Evolutionary conservation across 1,140 invertebrate species (phyloP), one percentile per base, ranked within the genome.

Genomic region (Homalodisca vitripennis): DNA sequence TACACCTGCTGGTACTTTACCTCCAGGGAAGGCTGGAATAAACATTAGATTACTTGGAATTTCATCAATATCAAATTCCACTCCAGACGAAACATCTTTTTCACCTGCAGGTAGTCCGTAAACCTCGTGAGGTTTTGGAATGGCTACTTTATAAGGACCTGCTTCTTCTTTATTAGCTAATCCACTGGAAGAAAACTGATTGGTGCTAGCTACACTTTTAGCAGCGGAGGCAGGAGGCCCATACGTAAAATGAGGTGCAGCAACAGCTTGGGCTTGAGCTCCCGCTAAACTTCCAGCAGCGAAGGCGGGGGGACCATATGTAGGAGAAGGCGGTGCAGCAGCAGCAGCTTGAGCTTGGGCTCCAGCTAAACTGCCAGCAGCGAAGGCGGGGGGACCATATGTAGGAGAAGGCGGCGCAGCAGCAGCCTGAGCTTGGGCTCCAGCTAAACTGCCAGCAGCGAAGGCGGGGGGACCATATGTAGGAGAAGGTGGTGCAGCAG

Each of bases 111-210:
- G 22, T 6, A 24, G 55, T 14, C 14, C 55, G n/a, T 24, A 13
- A 6, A 24, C 55, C 14, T 22, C 10, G 6, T 13, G 55, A 27
- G 55, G 55, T 6, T 13, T 10, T 26, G 55, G 26, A 10, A 22
- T 3, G 27, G 55, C 55, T 26, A 22, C 55, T 12, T 13, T 26
- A 60, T 27, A 60, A n/a, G 14, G 13, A 6, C 26, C 26, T 2
- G 26, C 55, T 30, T 60, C 55, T 60, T 60, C 55, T 26, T 13
- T n/a, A n/a, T n/a, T n/a, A n/a, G n/a, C n/a, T n/a, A n/a, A n/a
- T n/a, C n/a, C n/a, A n/a, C n/a, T n/a, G n/a, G n/a, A n/a, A n/a
- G n/a, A n/a, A n/a, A n/a, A n/a, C n/a, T n/a, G n/a, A n/a, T n/a
- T n/a, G n/a, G n/a, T n/a, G n/a, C n/a, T n/a, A n/a, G n/a, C n/a